phyloP scores from a whole-genome alignment of 2,113 vertebrate species.

The Labeo rohita region DNA sequence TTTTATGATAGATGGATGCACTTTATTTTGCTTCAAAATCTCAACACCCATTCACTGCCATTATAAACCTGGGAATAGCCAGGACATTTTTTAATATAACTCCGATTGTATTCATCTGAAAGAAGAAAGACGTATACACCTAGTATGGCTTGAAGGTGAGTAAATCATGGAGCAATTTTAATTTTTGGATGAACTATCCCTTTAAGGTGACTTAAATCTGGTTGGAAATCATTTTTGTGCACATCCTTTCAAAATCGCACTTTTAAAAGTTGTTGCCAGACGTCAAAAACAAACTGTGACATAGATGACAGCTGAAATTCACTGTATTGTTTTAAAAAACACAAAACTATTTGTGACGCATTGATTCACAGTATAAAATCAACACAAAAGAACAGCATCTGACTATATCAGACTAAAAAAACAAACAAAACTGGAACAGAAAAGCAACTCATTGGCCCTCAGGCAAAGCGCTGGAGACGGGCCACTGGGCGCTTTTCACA shows the following conservation, averaged over 20 bases:
- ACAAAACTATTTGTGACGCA: not conserved
- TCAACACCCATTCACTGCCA: too few relatives aligned
- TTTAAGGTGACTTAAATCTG: not conserved
- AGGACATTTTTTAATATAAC: too few relatives aligned
- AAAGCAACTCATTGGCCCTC: not conserved
- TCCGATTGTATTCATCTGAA: too few relatives aligned
- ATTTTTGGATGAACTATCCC: too few relatives aligned
- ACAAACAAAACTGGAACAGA: not conserved
- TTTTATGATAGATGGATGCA: too few relatives aligned
- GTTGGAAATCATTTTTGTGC: not conserved
- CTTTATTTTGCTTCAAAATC: too few relatives aligned
- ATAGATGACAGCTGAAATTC: not conserved
- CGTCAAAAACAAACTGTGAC: not conserved
- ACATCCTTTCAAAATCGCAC: not conserved
- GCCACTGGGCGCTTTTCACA: not conserved
- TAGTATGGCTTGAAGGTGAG: too few relatives aligned
- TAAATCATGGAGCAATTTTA: too few relatives aligned
- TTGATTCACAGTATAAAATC: constrained; percentile 12
- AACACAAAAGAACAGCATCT: not conserved
- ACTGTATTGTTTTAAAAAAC: not conserved
- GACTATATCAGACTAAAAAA: not conserved
- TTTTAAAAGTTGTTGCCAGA: not conserved
- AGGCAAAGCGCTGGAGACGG: constrained; percentile 2
- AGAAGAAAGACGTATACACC: too few relatives aligned
- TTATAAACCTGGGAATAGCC: too few relatives aligned